Evolutionary conservation across 2,888 invertebrate species (phyloP).

Genomic region (Netelia fuscicornis): DNA sequence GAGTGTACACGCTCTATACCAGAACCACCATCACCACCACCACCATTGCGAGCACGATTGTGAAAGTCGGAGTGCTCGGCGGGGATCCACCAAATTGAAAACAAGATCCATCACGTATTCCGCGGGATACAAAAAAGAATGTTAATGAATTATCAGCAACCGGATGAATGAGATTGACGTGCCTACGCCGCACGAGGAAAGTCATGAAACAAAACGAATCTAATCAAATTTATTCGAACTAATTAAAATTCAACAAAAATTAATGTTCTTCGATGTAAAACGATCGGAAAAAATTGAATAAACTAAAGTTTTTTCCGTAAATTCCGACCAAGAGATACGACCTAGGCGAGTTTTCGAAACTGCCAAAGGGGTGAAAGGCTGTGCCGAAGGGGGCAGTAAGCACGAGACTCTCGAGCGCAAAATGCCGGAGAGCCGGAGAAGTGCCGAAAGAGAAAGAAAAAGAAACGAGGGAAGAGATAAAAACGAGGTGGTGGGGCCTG

Average conservation of each 20-base stretch:
- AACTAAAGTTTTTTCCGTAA: conserved; percentile 23
- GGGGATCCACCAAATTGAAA: conserved; percentile 84
- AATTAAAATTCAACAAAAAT: neutral
- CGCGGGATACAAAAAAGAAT: conserved; percentile 81
- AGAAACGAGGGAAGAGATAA: conserved; percentile 71
- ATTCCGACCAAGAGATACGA: conserved; percentile 50
- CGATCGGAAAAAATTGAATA: conserved; percentile 4
- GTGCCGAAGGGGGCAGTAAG: conserved; percentile 70
- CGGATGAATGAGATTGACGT: conserved; percentile 74
- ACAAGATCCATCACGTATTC: conserved; percentile 84
- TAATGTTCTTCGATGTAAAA: neutral
- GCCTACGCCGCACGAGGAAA: conserved; percentile 46
- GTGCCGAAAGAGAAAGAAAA: conserved; percentile 69
- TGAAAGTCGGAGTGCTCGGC: conserved; percentile 79
- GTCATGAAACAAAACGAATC: neutral
- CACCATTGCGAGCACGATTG: conserved; percentile 71
- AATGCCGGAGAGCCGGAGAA: conserved; percentile 69
- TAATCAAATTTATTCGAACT: neutral
- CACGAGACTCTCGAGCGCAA: conserved; percentile 59
- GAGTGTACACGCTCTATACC: conserved; percentile 49
- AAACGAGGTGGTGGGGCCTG: conserved; percentile 62
- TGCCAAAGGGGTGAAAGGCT: conserved; percentile 65
- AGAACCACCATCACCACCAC: conserved; percentile 28
- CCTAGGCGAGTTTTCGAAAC: conserved; percentile 58
- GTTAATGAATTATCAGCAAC: conserved; percentile 84